A percentile compares a stretch with the other conserved stretches of the same genome.
Evolutionary conservation across 2,888 invertebrate species (phyloP).

Genomic region (Acrobasis suavella): DNA sequence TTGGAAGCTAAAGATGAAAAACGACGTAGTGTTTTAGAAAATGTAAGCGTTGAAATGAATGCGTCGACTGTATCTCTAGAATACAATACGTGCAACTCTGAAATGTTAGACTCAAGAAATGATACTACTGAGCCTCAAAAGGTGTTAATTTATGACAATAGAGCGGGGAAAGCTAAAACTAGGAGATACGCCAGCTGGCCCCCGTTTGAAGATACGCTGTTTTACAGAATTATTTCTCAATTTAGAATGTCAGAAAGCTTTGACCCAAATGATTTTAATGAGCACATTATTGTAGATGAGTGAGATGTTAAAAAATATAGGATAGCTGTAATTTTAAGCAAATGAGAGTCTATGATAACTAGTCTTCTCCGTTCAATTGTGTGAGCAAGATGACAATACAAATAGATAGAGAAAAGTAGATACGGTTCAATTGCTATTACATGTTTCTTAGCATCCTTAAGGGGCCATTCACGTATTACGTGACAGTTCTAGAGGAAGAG

Average conservation of each 20-base stretch:
- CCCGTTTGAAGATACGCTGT: constrained; percentile 65
- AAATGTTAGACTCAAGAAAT: constrained; percentile 26
- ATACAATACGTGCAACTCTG: constrained; percentile 45
- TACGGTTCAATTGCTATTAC: too few species aligned
- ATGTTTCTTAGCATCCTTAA: too few species aligned
- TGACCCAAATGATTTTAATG: constrained; percentile 62
- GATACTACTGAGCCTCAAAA: constrained; percentile 33
- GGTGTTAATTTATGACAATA: constrained; percentile 48
- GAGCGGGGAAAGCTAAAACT: constrained; percentile 13
- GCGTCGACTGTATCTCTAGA: constrained; percentile 41
- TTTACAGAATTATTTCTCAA: constrained; percentile 66
- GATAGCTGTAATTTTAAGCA: constrained; percentile 2
- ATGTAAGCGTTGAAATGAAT: neutral
- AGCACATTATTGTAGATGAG: constrained; percentile 31
- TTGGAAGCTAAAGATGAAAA: constrained; percentile 24
- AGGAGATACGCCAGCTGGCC: constrained; percentile 67
- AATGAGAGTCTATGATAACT: neutral
- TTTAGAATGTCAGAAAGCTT: constrained; percentile 76
- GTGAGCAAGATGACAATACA: too few species aligned
- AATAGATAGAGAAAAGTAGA: too few species aligned
- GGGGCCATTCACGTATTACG: too few species aligned
- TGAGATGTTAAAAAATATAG: neutral
- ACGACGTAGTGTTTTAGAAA: constrained; percentile 33
- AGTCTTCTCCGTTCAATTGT: too few species aligned
- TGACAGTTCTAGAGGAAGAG: too few species aligned